Evolutionary conservation across 1,140 invertebrate species (phyloP), one percentile per base, ranked within the genome.

Genomic region (Drosophila repleta): DNA sequence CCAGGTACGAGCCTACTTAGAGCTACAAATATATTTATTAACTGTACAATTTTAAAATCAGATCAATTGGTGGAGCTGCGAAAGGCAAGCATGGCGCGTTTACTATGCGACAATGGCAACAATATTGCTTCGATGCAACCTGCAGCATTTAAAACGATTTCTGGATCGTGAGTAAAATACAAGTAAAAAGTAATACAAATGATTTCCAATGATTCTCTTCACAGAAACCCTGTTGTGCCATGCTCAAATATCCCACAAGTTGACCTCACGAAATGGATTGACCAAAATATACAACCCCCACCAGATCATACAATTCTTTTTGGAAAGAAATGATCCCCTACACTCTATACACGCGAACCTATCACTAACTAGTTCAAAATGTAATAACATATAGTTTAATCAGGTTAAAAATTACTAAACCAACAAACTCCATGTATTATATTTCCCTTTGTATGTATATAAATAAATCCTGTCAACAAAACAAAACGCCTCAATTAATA

Each of bases 101-200:
- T 99, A 5, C 92, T 99, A 20, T 99, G 98, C 88, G 96, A 98
- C 81, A 98, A 98, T 83, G 95, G 95, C 4, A 95, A 97, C 77
- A 92, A 95, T 49, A 93, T 97, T 35, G 91, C 93, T 55, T 92
- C 93, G 1, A 96, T 98, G 92, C 98, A 98, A 92, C 94, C 93
- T 2, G 87, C 89, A 88, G 95, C 93, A 20, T 96, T 96, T 79
- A 79, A 92, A 82, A 91, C 92, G 63, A 92, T 95, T 65, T 94
- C 94, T 4, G 75, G 91, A 74, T 80, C 74, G 95, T 95, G 93
- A 94, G 93, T 92, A 37, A 0, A n/a, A 1, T 4, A 6, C 1
- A 6, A 3, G 0, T 18, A 18, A 2, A 32, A 8, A 2, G 11
- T 15, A 7, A 0, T 18, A 6, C 0, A 20, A 21, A 29, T 43